Conservation (phyloP, 1,140 invertebrate species). For the Hetaerina americana region DNA sequence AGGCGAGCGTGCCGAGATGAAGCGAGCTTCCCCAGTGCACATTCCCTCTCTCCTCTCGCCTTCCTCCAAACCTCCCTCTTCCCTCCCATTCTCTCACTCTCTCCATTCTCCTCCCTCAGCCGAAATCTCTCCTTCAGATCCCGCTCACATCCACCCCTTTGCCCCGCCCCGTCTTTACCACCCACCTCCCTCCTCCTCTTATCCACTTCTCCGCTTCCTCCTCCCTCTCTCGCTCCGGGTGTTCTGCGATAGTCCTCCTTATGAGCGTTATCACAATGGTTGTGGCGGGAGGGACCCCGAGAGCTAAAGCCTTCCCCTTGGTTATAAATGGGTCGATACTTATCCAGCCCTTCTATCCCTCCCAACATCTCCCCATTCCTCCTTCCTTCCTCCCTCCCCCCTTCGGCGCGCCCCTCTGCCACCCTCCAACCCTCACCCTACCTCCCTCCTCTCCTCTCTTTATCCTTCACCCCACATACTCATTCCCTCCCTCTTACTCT, state of each 20-base stretch:
- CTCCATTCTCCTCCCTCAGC: neutral
- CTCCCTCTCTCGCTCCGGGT: neutral
- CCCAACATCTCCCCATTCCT: no score
- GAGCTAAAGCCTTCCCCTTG: neutral
- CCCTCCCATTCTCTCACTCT: no score
- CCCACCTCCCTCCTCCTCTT: neutral
- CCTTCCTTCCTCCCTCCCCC: neutral
- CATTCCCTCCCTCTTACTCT: neutral
- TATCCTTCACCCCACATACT: neutral
- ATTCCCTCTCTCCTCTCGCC: no score
- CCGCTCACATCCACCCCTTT: neutral
- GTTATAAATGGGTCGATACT: neutral
- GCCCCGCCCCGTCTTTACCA: neutral
- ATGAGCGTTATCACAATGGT: neutral
- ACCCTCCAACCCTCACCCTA: no score
- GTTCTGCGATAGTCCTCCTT: neutral
- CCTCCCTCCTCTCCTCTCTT: no score
- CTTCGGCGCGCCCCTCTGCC: neutral
- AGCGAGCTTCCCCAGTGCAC: neutral
- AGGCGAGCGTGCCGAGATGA: no score
- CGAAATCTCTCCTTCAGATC: neutral
- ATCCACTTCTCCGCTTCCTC: neutral
- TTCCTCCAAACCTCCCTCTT: no score
- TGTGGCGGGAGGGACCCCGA: neutral
- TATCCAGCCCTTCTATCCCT: neutral